Evolutionary conservation across 2,888 invertebrate species (phyloP), one percentile per base, ranked within the genome.

Genomic region (Drosophila siamana): DNA sequence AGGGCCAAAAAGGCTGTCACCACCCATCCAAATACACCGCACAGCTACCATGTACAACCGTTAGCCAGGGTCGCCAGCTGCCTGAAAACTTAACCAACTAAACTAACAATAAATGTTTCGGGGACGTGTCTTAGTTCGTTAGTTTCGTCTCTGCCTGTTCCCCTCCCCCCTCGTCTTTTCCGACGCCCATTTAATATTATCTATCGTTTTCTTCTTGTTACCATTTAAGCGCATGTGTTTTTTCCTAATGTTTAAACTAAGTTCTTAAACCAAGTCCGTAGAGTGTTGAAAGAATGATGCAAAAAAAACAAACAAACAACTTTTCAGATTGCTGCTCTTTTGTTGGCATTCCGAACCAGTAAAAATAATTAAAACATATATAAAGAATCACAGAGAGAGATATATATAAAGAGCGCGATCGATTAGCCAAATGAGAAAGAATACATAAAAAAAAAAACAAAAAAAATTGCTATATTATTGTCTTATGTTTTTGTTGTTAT

Each of bases 281-380:
- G 13, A 51, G 50, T 50, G 44, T 72, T 47, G 56, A 74, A 64
- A 47, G 47, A n/a, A 51, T 47, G 19, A 11, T n/a, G n/a, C n/a
- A 30, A 33, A 33, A 33, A n/a, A 4, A 30, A 30, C 11, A 33
- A 33, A n/a, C 3, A 30, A 30, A 33, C 4, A 30, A 33, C 8
- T 41, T 44, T 51, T 62, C 70, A 59, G 22, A 59, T 62, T 72
- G 54, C 74, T 61, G 68, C 81, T 78, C 69, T 71, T 76, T 73
- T 33, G 75, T 86, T 88, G 80, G 77, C 84, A 86, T 84, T 84
- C 84, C 84, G 69, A 61, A 85, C 52, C 64, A 63, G 22, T 64
- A 47, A 30, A 33, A 44, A 19, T 19, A 19, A 24, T 15, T 40
- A 13, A 28, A 16, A 28, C 0, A 51, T 51, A 40, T 9, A 26